Base-by-base conservation (phyloP, 2,113 vertebrate species). In the Centropus bengalensis region DNA sequence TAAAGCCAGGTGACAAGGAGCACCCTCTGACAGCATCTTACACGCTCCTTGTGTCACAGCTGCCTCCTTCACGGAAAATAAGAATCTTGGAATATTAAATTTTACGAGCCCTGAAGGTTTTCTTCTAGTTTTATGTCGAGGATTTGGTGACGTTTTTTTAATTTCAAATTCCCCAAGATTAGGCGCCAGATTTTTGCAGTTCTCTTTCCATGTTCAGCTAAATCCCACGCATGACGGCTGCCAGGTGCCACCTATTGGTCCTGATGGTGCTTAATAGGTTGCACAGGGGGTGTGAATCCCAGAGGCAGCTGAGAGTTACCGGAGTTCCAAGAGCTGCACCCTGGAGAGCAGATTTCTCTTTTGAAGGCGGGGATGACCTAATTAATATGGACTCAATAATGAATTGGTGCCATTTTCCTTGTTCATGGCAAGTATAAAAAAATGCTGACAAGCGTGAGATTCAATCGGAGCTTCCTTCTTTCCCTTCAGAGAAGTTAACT, bases 221-320 rank as follows among this genome's bases (percentile, higher is more conserved):
- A 67, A 36, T 8, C 36, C 47, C 10, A 2, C 5, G 22, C 21
- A 8, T 3, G 40, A 19, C 4, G 18, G 82, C 16, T 82, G 51
- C 70, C 82, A 94, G 63, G 8, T 91, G 76, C 86, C 75, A 74
- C 55, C 79, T 94, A n/a, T 93, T 80, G 74, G 84, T 75, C 82
- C 78, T 74, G 78, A 0, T 6, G 6, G 28, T 3, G 14, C 42
- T 71, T 26, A 12, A 8, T 52, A 13, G 27, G 12, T 20, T 54
- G 45, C n/a, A 62, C 8, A 49, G 30, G 27, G 36, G 16, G 32
- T 0, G 0, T 7, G 52, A 19, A 14, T 27, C 14, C 38, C 14
- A 10, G 54, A 86, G 19, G 52, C 24, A 62, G 18, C 9, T 56
- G 73, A 78, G 32, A 30, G 7, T 12, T 81, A 36, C n/a, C n/a